Evolutionary conservation across 2,113 vertebrate genomes (phyloP).

Genomic region (Rhea pennata): DNA sequence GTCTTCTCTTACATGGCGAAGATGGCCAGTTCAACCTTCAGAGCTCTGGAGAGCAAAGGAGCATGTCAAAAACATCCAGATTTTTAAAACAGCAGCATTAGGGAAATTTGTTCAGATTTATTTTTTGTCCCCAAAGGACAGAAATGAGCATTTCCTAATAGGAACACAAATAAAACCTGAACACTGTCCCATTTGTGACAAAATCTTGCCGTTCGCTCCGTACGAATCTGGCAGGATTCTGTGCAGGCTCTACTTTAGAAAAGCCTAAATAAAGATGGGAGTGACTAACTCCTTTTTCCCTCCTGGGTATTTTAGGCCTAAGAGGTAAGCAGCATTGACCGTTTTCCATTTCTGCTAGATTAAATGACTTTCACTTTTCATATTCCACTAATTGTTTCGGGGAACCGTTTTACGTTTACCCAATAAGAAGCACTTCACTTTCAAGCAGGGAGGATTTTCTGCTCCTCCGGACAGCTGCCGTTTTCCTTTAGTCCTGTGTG

Average conservation of each 20-base stretch:
- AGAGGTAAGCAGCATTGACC: not conserved
- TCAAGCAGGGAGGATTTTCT: not conserved
- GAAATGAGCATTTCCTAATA: not conserved
- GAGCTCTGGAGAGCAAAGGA: not conserved
- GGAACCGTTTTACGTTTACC: not conserved
- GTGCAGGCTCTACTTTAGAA: not conserved
- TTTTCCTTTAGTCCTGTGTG: not conserved
- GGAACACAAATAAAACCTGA: not conserved
- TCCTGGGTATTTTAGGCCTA: not conserved
- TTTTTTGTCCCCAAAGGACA: not conserved
- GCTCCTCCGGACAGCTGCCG: not conserved
- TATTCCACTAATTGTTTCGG: not conserved
- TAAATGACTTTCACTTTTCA: not conserved
- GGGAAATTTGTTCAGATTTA: not conserved
- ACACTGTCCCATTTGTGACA: not conserved
- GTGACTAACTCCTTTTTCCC: not conserved
- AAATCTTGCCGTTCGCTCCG: not conserved
- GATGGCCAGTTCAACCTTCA: accelerated
- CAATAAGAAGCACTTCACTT: not conserved
- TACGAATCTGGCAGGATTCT: not conserved
- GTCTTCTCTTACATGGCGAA: not conserved
- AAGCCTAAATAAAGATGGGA: not conserved
- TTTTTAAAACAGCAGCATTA: not conserved
- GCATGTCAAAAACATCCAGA: not conserved
- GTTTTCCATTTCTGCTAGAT: not conserved